Base-by-base conservation (phyloP, 2,888 invertebrate genomes). In the Parnassius orleans region DNA sequence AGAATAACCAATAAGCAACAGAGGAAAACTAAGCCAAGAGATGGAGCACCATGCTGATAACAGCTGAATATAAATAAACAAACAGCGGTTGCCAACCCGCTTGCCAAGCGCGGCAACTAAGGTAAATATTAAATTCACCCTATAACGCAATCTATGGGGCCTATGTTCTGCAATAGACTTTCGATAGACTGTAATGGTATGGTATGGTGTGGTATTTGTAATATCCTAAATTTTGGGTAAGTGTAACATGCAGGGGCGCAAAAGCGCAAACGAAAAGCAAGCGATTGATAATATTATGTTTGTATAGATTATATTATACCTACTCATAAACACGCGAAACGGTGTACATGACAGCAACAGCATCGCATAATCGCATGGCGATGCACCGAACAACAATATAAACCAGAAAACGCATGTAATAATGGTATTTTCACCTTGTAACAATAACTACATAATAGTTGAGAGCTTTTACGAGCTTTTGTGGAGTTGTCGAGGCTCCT, bases 361-460 rank as follows among this genome's bases (percentile, higher is more conserved):
- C 66, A 51, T 15, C 51, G 19, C 7, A 33, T 33, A 33, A 33
- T 33, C 33, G 62, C 66, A 51, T 43, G 10, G 19, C 41, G 12
- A 48, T 53, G 10, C 61, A 60, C 57, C 58, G 61, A 57, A 68
- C 76, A 72, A 72, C 76, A 68, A 71, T 69, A 61, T 61, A 44
- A 61, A 87, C 79, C 83, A 75, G 79, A 80, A 67, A 81, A 79
- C 79, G 78, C 79, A 80, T 82, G 86, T 91, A 89, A 91, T 91
- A 90, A 90, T 89, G 87, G 91, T 90, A 89, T 90, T 91, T 90
- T 87, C 90, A 91, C 89, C 82, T 88, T 79, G 89, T 90, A 90
- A 90, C 90, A 90, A 90, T 90, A 91, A 90, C 89, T 89, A 89
- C 90, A 88, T 90, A 90, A 90, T 90, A 91, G 90, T 89, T 78